Conservation (phyloP, 1,140 invertebrate species). For the Drosophila nigromelanica region DNA sequence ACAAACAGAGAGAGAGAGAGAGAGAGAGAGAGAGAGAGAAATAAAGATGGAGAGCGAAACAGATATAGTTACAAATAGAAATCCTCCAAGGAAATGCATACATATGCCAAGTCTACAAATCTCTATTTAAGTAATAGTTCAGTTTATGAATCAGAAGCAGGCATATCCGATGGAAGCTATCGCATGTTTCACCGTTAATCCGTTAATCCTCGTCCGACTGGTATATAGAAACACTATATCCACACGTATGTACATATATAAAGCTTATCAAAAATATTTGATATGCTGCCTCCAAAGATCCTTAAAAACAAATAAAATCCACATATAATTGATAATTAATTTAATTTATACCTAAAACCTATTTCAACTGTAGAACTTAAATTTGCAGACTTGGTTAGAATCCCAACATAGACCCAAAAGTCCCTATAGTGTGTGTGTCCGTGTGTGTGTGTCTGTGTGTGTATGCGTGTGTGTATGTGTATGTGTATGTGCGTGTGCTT, state of each 20-base stretch:
- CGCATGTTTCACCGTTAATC: background rate
- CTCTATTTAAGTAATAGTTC: background rate
- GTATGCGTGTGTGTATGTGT: conserved; percentile 7
- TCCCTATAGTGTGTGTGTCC: conserved; percentile 10
- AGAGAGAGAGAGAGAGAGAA: too few relatives aligned
- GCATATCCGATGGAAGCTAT: background rate
- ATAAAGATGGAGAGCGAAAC: too few relatives aligned
- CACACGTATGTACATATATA: background rate
- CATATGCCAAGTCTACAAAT: conserved; percentile 11
- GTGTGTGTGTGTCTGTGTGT: conserved; percentile 12
- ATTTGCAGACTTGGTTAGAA: conserved; percentile 10
- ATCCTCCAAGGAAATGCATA: background rate
- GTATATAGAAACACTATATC: background rate
- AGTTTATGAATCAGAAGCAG: background rate
- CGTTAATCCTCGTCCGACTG: background rate
- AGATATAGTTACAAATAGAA: too few relatives aligned
- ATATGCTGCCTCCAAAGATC: background rate
- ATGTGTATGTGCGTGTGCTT: conserved; percentile 20
- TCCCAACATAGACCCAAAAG: background rate
- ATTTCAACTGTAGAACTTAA: background rate
- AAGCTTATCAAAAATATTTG: background rate
- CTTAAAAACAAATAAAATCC: background rate
- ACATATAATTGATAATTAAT: background rate
- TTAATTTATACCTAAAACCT: background rate
- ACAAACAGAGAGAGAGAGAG: too few relatives aligned